Percentiles rank a stretch among this genome's conserved stretches.
These are phyloP conservation scores for Nephrotoma flavescens DNA, from an alignment of 2,888 invertebrate species.

Conservation along the genomic window DNA sequence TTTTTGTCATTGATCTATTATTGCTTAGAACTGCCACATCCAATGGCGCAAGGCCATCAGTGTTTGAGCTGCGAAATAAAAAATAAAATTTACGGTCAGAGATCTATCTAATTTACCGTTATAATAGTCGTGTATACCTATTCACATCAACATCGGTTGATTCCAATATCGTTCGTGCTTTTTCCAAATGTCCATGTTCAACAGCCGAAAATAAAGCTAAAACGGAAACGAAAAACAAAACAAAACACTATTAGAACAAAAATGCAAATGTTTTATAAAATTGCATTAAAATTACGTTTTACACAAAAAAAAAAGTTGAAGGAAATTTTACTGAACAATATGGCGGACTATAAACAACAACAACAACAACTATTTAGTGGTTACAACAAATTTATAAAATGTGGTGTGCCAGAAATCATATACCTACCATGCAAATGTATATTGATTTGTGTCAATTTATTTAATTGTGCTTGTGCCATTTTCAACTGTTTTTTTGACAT, in stretches of 20 bases:
- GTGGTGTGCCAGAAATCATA: not conserved
- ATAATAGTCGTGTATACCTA: constrained; percentile 43
- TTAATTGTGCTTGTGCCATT: constrained; percentile 53
- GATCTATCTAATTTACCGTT: not conserved
- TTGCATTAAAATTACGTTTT: constrained; percentile 2
- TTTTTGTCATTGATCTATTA: constrained; percentile 74
- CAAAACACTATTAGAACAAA: not conserved
- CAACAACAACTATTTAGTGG: not conserved
- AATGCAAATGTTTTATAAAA: not conserved
- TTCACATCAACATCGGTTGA: constrained; percentile 89
- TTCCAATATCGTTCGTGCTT: constrained; percentile 79
- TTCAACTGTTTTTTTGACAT: constrained; percentile 52
- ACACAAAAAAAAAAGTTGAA: not conserved
- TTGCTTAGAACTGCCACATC: constrained; percentile 88
- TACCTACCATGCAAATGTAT: constrained; percentile 69
- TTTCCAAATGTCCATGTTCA: constrained; percentile 88
- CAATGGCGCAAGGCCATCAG: constrained; percentile 75
- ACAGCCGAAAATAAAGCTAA: constrained; percentile 88
- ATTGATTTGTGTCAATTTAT: constrained; percentile 64
- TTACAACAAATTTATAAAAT: not conserved
- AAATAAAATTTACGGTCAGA: not conserved
- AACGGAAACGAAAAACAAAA: constrained; percentile 22
- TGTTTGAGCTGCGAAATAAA: constrained; percentile 55
- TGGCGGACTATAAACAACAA: not conserved
- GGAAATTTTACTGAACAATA: not conserved